Evolutionary conservation across 2,797 vertebrate genomes (phyloP).

Genomic region (Neosilurus mollespiculum): DNA sequence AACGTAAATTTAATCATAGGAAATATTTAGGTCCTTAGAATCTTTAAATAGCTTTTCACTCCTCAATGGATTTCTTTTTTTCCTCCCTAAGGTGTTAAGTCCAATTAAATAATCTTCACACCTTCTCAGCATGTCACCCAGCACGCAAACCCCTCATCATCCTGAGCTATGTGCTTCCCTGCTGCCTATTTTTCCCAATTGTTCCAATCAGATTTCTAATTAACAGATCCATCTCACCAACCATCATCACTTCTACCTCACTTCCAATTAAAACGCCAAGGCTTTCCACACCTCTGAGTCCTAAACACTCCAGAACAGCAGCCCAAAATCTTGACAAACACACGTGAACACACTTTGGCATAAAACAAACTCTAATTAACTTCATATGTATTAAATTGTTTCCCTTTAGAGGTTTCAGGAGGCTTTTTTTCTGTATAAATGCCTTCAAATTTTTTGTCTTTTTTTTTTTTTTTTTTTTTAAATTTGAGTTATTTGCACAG

Average conservation of each 20-base stretch:
- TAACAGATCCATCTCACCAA: slow-evolving; percentile 56
- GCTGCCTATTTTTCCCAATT: slow-evolving; percentile 52
- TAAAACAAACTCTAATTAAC: slow-evolving; percentile 51
- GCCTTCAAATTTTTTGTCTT: not conserved
- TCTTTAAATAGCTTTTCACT: not conserved
- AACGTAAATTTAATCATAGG: not conserved
- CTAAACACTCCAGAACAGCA: slow-evolving; percentile 57
- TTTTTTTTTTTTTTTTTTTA: not conserved
- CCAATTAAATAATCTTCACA: slow-evolving; percentile 60
- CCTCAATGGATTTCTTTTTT: slow-evolving; percentile 28
- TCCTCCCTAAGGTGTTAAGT: slow-evolving; percentile 45
- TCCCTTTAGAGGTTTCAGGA: slow-evolving; percentile 3
- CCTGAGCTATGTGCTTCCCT: slow-evolving; percentile 45
- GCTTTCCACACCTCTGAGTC: slow-evolving; percentile 54
- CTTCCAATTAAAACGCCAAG: slow-evolving; percentile 59
- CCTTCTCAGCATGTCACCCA: slow-evolving; percentile 49
- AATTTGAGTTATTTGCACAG: not conserved
- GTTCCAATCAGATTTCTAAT: slow-evolving; percentile 59
- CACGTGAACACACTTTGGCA: slow-evolving; percentile 41
- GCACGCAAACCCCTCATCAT: slow-evolving; percentile 38
- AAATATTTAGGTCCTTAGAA: slow-evolving; percentile 19
- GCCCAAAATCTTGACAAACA: slow-evolving; percentile 43
- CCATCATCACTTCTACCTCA: slow-evolving; percentile 50
- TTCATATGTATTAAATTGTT: slow-evolving; percentile 40
- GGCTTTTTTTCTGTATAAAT: not conserved